These are phyloP conservation scores for Erebia aethiops DNA, from an alignment of 2,888 invertebrate genomes.

Conservation along the genomic window DNA sequence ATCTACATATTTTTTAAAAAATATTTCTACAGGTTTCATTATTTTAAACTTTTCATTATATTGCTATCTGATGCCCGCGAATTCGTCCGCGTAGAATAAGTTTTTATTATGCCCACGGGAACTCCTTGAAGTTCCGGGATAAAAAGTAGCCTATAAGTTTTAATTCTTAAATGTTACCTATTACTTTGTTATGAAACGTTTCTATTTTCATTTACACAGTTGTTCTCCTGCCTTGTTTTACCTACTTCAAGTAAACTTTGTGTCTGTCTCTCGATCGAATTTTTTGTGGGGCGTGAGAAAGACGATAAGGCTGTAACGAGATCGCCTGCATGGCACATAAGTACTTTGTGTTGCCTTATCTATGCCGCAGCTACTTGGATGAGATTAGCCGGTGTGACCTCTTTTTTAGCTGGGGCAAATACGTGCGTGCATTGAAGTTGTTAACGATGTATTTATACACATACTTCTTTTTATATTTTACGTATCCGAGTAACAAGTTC, in stretches of 20 bases:
- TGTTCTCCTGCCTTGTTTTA: background rate
- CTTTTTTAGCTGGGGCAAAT: slow-evolving; percentile 21
- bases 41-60: too few relatives aligned
- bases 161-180: background rate
- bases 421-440: slow-evolving; percentile 4
- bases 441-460: background rate
- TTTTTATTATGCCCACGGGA: too few relatives aligned
- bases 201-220: slow-evolving; percentile 1
- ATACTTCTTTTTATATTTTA: background rate
- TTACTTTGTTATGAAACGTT: background rate
- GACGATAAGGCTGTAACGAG: slow-evolving; percentile 43
- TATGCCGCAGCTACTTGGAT: slow-evolving; percentile 19
- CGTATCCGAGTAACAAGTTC: background rate
- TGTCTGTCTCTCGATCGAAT: background rate
- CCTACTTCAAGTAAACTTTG: background rate
- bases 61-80: too few relatives aligned
- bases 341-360: slow-evolving; percentile 39
- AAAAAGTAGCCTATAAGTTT: background rate
- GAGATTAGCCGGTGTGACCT: slow-evolving; percentile 20
- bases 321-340: slow-evolving; percentile 35
- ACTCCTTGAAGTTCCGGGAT: too few relatives aligned
- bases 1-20: too few relatives aligned
- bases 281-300: slow-evolving; percentile 47
- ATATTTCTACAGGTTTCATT: too few relatives aligned
- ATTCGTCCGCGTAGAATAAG: too few relatives aligned